Evolutionary conservation across 2,797 vertebrate species (phyloP), one percentile per base, ranked within the genome.

Genomic region (Xenopus petersii): DNA sequence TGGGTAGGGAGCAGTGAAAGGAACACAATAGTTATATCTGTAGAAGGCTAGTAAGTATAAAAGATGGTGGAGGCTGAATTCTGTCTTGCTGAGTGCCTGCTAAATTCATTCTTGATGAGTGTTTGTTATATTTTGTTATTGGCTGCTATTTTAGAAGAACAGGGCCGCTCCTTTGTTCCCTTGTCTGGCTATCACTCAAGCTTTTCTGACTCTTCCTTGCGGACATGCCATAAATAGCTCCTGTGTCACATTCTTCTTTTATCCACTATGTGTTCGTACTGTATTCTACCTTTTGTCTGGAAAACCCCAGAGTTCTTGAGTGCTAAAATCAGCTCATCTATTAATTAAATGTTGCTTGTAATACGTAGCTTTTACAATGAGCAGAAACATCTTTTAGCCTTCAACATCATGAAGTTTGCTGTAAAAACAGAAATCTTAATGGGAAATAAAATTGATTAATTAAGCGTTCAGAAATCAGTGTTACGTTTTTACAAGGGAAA

Each of bases 111-210:
- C 67, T 42, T 64, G 59, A 33, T 56, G 49, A 64, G 48, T 42
- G 49, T 21, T 46, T 54, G 60, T 78, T 68, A 73, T 68, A 64
- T 73, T 78, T 73, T 51, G 51, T 71, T 12, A 21, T 61, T 68
- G 60, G 65, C 12, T 64, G 48, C 48, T 54, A 65, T 70, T 74
- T 73, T 16, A 73, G 56, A 64, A 68, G 61, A 42, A 24, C 46
- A 64, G 60, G 49, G 54, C 65, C 73, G 65, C 55, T 58, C 60
- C 70, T 78, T 78, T 78, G 70, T 78, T 73, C 60, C 42, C 17
- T 49, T 78, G 70, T 69, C 70, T 78, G 75, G 75, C 75, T 73
- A 64, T 73, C 75, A 51, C 33, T 73, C 59, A 12, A 12, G 8
- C 51, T 69, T 56, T 59, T n/a, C 60, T 61, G 26, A 54, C 55